Evolutionary conservation across 92 coral and sea anemone genomes (phyloP), one percentile per base, ranked within the genome.

Genomic region (Phymanthus crucifer): DNA sequence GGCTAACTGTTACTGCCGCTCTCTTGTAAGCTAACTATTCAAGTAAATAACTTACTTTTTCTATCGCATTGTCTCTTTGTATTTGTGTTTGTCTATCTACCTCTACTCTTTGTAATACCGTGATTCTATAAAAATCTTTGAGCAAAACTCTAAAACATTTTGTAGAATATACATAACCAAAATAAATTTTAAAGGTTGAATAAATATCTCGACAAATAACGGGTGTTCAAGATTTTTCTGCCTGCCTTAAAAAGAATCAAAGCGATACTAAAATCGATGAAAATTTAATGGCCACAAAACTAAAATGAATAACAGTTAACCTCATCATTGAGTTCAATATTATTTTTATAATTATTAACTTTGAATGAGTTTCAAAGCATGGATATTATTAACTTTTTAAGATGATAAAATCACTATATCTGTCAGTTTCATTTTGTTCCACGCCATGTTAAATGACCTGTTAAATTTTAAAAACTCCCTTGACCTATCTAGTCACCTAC

Each of bases 201-300:
- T 61, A 61, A 61, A 61, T 61, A 61, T 61, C 68, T 61, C 68
- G 34, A 61, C 14, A 61, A 61, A 4, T 8, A 26, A 61, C 68
- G 68, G 68, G 68, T 61, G 26, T 61, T 61, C 35, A 61, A 27
- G 33, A 34, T 61, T 2, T 54, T 54, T 50, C 1, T 57, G 33
- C 29, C 17, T 61, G 34, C 18, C 48, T 43, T 43, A 43, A 43
- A 1, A 38, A 11, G 10, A 38, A 38, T 1, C 26, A 61, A 61
- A 21, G 11, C 61, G 26, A 26, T 54, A 1, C 21, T 21, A 21
- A 54, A 54, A 54, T 21, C 29, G n/a, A 54, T n/a, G 0, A 21
- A 61, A 61, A 61, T 61, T 2, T 7, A 27, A 24, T 29, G 29
- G 35, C 34, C 8, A 61, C 34, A 24, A 61, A 27, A 27, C 3